A percentile compares a stretch with the other conserved stretches of the same genome.
These are phyloP conservation scores for Meghimatium bilineatum DNA, from an alignment of 2,888 invertebrate genomes.

Conservation along the genomic window DNA sequence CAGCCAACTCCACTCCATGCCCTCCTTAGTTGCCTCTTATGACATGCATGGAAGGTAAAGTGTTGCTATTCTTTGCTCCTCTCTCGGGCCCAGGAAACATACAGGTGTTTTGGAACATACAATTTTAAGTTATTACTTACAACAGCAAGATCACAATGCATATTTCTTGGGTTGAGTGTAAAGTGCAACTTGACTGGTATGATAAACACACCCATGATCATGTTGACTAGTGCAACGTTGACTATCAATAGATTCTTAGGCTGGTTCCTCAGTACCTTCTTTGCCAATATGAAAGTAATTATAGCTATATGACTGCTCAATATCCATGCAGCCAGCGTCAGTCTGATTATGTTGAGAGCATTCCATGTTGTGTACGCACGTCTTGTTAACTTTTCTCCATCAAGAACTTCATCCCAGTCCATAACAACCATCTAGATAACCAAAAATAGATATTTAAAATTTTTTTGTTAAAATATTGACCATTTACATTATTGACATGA, in stretches of 20 bases:
- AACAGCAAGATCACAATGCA: conserved; percentile 49
- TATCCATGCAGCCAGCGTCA: conserved; percentile 51
- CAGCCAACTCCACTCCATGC: no score
- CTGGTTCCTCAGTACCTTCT: conserved; percentile 43
- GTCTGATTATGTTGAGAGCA: conserved; percentile 53
- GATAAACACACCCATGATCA: conserved; percentile 54
- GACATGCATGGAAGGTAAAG: no score
- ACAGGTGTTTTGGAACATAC: no score
- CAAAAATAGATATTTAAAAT: neutral
- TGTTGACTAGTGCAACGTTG: conserved; percentile 52
- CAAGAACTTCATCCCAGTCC: conserved; percentile 54
- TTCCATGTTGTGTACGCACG: conserved; percentile 52
- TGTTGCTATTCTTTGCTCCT: no score
- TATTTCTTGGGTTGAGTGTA: conserved; percentile 44
- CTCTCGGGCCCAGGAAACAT: no score
- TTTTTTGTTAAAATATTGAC: neutral
- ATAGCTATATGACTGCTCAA: conserved; percentile 52
- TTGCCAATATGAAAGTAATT: conserved; percentile 51
- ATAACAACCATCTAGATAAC: conserved; percentile 42
- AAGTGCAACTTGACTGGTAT: conserved; percentile 54
- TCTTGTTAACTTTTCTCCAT: conserved; percentile 39
- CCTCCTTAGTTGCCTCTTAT: no score
- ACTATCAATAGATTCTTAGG: conserved; percentile 54
- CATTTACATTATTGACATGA: neutral
- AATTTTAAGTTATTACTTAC: conserved; percentile 14